These are phyloP conservation scores for Platorchestia sp. DNA, from an alignment of 1,140 invertebrate species.

Conservation along the genomic window DNA sequence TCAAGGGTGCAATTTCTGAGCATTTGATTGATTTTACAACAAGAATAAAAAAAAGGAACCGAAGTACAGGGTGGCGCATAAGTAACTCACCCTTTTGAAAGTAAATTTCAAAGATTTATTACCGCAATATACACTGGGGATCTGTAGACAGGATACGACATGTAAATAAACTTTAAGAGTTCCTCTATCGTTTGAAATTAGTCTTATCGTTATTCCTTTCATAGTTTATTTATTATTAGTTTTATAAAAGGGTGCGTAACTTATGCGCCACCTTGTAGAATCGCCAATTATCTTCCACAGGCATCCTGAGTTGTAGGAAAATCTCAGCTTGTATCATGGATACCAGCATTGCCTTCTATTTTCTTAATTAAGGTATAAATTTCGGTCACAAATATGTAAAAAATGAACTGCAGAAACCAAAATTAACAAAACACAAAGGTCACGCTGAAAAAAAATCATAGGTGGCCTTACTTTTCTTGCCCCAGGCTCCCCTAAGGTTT, in stretches of 20 bases:
- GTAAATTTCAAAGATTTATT: no score
- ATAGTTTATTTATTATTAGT: no score
- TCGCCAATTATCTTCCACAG: background rate
- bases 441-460: background rate
- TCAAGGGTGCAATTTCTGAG: background rate
- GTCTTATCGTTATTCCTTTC: no score
- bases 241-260: no score
- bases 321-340: background rate
- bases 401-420: background rate
- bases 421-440: background rate
- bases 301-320: background rate
- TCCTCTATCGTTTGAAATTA: no score
- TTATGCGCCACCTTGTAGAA: no score
- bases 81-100: no score
- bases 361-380: no score
- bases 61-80: background rate
- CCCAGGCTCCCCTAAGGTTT: conserved; percentile 14
- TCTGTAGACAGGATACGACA: no score
- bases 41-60: background rate
- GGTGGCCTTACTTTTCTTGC: conserved; percentile 25
- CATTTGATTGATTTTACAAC: background rate
- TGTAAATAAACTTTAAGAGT: no score
- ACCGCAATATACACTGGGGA: no score
- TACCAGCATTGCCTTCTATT: background rate
- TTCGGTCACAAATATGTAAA: background rate